Percentiles rank a stretch among this genome's conserved stretches.
Evolutionary conservation across 1,140 invertebrate species (phyloP).

Genomic region (Drosophila busckii): DNA sequence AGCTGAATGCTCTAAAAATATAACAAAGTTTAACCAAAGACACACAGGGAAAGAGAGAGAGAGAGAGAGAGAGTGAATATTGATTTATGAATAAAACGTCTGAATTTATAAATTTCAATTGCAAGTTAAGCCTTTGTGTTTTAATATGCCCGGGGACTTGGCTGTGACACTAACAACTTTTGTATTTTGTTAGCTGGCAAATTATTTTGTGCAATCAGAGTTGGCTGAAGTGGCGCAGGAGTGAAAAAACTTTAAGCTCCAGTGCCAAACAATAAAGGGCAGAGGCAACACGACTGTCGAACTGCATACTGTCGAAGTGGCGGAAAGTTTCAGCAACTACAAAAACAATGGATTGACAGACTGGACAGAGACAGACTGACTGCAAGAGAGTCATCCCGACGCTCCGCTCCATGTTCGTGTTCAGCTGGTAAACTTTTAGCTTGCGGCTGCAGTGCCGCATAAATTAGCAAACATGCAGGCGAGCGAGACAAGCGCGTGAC

Average conservation of each 20-base stretch:
- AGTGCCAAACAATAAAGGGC: not conserved
- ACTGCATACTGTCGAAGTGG: constrained; percentile 11
- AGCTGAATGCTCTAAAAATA: too few species aligned
- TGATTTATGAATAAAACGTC: too few species aligned
- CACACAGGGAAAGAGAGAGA: too few species aligned
- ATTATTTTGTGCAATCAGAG: constrained; percentile 46
- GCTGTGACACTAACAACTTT: constrained; percentile 38
- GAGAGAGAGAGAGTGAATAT: too few species aligned
- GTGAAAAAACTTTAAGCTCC: constrained; percentile 9
- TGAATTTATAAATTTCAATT: not conserved
- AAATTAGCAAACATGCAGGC: constrained; percentile 73
- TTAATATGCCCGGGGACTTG: constrained; percentile 7
- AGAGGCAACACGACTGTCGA: not conserved
- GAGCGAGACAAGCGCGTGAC: constrained; percentile 46
- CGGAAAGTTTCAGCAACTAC: constrained; percentile 55
- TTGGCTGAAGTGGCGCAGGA: not conserved
- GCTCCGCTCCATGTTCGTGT: constrained; percentile 14
- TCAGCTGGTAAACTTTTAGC: constrained; percentile 52
- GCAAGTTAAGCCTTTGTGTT: constrained; percentile 2
- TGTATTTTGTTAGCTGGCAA: constrained; percentile 52
- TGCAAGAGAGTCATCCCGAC: not conserved
- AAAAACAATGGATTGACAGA: constrained; percentile 38
- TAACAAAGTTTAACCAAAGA: too few species aligned
- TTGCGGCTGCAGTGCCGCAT: constrained; percentile 60
- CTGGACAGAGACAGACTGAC: too few species aligned